These are phyloP conservation scores for Cynopterus sphinx DNA, from an alignment of 2,797 vertebrate genomes.

Conservation along the genomic window DNA sequence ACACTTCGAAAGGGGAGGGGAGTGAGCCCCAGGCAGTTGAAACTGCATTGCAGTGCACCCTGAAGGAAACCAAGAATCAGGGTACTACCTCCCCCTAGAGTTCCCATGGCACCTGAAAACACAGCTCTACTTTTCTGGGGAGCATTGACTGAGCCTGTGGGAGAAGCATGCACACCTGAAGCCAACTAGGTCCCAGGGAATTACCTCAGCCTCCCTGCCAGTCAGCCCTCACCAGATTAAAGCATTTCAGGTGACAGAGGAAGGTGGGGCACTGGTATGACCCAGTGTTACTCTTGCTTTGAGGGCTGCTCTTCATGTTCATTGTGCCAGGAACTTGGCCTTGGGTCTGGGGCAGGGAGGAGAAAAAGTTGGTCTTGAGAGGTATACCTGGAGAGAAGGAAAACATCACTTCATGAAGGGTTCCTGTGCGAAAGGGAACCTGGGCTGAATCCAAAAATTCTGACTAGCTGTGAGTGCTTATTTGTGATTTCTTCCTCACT, in stretches of 20 bases:
- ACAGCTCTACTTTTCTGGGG: not conserved
- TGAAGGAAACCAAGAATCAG: not conserved
- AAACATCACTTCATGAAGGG: conserved; percentile 69
- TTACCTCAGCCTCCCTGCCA: no score
- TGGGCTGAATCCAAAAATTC: conserved; percentile 37
- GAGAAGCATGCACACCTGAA: no score
- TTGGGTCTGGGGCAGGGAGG: conserved; percentile 58
- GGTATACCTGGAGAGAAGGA: conserved; percentile 73
- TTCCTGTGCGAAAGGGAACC: conserved; percentile 74
- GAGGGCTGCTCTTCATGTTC: not conserved
- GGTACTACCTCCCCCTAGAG: not conserved
- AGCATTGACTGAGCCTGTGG: not conserved
- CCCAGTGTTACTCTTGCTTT: not conserved
- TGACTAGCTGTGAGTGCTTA: conserved; percentile 74
- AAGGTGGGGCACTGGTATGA: not conserved
- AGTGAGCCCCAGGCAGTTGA: not conserved
- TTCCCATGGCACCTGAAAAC: not conserved
- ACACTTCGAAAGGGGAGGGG: not conserved
- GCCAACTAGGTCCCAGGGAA: not conserved
- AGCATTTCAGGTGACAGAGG: not conserved
- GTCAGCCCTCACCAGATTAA: no score
- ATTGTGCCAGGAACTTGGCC: conserved; percentile 59
- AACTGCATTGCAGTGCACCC: conserved; percentile 50
- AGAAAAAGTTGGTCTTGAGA: conserved; percentile 75
- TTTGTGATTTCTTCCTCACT: conserved; percentile 57